These are phyloP conservation scores for Actinernus sp. DNA, from an alignment of 92 coral and sea anemone species.

Conservation along the genomic window DNA sequence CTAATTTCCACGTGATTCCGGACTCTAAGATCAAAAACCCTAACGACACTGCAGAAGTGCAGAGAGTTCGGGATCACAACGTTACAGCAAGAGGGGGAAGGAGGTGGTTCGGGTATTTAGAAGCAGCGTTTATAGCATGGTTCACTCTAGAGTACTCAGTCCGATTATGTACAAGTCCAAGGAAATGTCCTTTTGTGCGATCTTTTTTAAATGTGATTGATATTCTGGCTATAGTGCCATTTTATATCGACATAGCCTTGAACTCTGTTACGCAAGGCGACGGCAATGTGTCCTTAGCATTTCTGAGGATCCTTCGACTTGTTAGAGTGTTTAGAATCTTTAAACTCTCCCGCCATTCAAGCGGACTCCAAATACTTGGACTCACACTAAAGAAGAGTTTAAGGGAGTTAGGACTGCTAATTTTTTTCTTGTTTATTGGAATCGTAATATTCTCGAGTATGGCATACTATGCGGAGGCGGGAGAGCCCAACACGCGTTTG, in stretches of 20 bases:
- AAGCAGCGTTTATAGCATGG: conserved; percentile 94
- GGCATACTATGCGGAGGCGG: conserved; percentile 97
- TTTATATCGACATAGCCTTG: conserved; percentile 84
- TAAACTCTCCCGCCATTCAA: conserved; percentile 95
- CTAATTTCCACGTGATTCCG: conserved; percentile 64
- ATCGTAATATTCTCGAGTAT: conserved; percentile 98
- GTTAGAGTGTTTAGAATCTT: conserved; percentile 97
- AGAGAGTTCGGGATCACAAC: conserved; percentile 57
- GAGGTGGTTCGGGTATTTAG: conserved; percentile 75
- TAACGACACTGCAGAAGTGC: conserved; percentile 67
- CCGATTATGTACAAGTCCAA: conserved; percentile 82
- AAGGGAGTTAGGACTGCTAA: conserved; percentile 92
- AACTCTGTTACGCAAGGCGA: conserved; percentile 48
- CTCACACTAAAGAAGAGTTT: conserved; percentile 88
- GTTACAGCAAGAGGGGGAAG: conserved; percentile 45
- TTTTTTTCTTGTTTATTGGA: conserved; percentile 88
- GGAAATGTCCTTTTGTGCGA: conserved; percentile 76
- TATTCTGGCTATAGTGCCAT: conserved; percentile 92
- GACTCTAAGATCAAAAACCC: conserved; percentile 44
- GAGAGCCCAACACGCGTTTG: conserved; percentile 70
- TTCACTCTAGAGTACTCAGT: conserved; percentile 93
- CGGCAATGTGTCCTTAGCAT: conserved; percentile 84
- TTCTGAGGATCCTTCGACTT: conserved; percentile 90
- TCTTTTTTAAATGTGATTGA: conserved; percentile 94
- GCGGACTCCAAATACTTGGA: conserved; percentile 96